Base-by-base conservation (phyloP, 2,888 invertebrate genomes). In the Andrena marginata region DNA sequence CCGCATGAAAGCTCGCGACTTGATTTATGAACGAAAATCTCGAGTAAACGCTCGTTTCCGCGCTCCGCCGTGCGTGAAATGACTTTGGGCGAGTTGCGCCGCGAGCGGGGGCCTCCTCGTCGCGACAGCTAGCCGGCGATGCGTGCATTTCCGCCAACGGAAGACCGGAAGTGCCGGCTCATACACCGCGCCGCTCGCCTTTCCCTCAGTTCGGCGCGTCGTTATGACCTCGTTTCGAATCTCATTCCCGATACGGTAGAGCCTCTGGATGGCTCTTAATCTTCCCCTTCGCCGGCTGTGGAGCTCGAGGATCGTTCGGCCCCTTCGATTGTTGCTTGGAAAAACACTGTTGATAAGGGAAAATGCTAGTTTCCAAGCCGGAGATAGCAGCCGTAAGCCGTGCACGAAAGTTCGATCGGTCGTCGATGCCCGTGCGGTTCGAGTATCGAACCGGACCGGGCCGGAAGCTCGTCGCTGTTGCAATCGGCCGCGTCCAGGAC, bases 31-130 rank as follows among this genome's bases (percentile, higher is more conserved):
- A 87, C 84, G 88, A 91, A 85, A 92, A 91, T 91, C 92, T 89
- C 87, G 87, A 88, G 86, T 86, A 86, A 87, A 85, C 77, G 86
- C 71, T 76, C 89, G 90, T 89, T 90, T 88, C 87, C 84, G 84
- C 86, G 90, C 91, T 92, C 85, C 89, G 82, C 84, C 85, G 89
- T 90, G 90, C 92, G 90, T 92, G 92, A 92, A 92, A 92, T 92
- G 87, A 91, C 91, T 90, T 87, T 89, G 89, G 89, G 84, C 81
- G 86, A 84, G 85, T 86, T 85, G 85, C 82, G 68, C 83, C 77
- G 79, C 77, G 74, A 83, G 48, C 63, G 74, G 54, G 23, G 35
- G 13, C 54, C 68, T 84, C 56, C 82, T 78, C 76, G 85, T 79
- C 75, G 82, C 86, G 85, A 85, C 87, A 60, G 54, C 65, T 54